A percentile compares a stretch with the other conserved stretches of the same genome.
These are phyloP conservation scores for Henicopernis longicauda DNA, from an alignment of 2,113 vertebrate species.

Conservation along the genomic window DNA sequence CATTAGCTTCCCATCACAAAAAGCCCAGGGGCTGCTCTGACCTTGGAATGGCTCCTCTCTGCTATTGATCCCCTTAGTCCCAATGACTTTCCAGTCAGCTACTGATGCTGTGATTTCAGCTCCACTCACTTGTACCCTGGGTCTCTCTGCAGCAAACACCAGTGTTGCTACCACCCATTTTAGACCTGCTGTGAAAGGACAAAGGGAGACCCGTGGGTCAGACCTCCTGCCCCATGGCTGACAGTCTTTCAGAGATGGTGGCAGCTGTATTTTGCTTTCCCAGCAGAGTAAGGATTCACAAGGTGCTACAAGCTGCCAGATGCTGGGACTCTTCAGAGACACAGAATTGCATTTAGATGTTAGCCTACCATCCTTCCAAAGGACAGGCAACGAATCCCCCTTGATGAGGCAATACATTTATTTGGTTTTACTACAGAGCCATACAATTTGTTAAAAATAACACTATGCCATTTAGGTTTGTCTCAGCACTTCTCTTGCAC, in stretches of 20 bases:
- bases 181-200: neutral
- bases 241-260: neutral
- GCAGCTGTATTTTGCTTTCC: neutral
- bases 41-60: neutral
- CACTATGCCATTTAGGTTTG: neutral
- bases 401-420: neutral
- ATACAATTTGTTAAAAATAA: neutral
- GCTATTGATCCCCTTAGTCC: neutral
- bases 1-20: neutral
- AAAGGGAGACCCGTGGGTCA: neutral
- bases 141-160: neutral
- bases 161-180: neutral
- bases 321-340: neutral
- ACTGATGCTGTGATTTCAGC: neutral
- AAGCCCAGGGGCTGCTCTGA: neutral
- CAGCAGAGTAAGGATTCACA: neutral
- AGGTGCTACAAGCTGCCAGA: neutral
- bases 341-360: neutral
- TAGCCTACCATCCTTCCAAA: neutral
- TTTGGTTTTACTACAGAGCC: neutral
- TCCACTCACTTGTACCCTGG: neutral
- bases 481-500: neutral
- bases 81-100: neutral
- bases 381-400: neutral
- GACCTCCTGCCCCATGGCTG: neutral